These are phyloP conservation scores for Diploptera punctata DNA, from an alignment of 2,888 invertebrate genomes.

Conservation along the genomic window DNA sequence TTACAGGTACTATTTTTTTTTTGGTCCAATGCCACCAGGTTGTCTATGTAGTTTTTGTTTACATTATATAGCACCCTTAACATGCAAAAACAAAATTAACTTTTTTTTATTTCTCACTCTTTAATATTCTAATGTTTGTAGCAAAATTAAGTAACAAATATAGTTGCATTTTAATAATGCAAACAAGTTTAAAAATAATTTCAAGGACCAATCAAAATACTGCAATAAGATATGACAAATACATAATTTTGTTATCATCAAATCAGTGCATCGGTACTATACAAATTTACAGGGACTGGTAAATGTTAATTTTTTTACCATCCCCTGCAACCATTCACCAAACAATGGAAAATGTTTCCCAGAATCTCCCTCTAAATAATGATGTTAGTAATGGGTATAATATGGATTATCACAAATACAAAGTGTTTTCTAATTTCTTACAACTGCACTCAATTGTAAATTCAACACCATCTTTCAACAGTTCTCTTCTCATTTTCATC, in stretches of 20 bases:
- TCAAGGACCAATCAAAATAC: too few relatives aligned
- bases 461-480: too few relatives aligned
- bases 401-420: slow-evolving; percentile 14
- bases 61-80: too few relatives aligned
- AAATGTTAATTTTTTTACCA: slow-evolving; percentile 7
- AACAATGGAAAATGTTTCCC: slow-evolving; percentile 35
- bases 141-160: background rate
- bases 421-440: too few relatives aligned
- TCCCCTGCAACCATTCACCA: slow-evolving; percentile 1
- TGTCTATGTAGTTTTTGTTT: too few relatives aligned
- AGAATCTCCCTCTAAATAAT: slow-evolving; percentile 29
- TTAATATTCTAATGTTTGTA: background rate
- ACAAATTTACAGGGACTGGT: slow-evolving; percentile 12
- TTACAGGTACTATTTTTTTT: too few relatives aligned
- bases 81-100: too few relatives aligned
- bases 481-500: too few relatives aligned
- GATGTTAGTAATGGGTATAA: background rate
- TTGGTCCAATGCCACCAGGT: too few relatives aligned
- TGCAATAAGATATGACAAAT: too few relatives aligned
- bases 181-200: background rate
- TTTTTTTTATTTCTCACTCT: too few relatives aligned
- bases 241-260: background rate
- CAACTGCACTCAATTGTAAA: too few relatives aligned
- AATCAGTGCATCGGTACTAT: slow-evolving; percentile 22
- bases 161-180: background rate